These are phyloP conservation scores for Anoplopoma fimbria DNA, from an alignment of 2,113 vertebrate species.

Conservation along the genomic window DNA sequence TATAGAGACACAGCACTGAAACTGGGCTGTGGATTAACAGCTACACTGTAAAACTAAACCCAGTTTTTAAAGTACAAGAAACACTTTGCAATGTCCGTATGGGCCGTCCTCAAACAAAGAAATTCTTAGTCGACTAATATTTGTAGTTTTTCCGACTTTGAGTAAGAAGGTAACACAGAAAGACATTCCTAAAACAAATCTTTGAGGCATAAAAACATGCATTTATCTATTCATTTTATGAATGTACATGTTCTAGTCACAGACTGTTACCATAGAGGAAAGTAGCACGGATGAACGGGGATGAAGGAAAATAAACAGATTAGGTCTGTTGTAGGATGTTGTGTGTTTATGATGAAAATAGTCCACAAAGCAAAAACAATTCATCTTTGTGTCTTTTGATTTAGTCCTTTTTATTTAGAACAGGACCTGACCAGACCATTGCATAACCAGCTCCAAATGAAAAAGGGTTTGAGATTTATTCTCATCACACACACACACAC, in stretches of 20 bases:
- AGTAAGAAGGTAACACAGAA: neutral
- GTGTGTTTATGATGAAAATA: constrained; percentile 17
- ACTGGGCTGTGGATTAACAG: no score
- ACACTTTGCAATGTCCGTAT: no score
- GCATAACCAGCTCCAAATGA: constrained; percentile 9
- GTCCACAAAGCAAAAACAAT: neutral
- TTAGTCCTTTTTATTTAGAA: neutral
- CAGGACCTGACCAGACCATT: neutral
- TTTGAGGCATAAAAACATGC: neutral
- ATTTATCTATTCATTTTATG: neutral
- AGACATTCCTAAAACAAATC: neutral
- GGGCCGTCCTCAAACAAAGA: no score
- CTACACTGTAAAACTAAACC: no score
- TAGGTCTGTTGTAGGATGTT: neutral
- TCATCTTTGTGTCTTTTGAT: neutral
- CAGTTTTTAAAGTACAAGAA: no score
- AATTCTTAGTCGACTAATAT: no score
- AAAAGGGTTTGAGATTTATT: constrained; percentile 22
- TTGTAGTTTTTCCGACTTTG: no score
- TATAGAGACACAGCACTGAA: no score
- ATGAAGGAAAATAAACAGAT: neutral
- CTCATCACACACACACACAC: constrained; percentile 10
- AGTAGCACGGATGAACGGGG: neutral
- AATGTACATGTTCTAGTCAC: neutral
- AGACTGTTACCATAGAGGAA: neutral